Percentiles rank a stretch among this genome's conserved stretches.
Evolutionary conservation across 64 coral and sea anemone genomes (phyloP).

Genomic region (Stichodactyla helianthus): DNA sequence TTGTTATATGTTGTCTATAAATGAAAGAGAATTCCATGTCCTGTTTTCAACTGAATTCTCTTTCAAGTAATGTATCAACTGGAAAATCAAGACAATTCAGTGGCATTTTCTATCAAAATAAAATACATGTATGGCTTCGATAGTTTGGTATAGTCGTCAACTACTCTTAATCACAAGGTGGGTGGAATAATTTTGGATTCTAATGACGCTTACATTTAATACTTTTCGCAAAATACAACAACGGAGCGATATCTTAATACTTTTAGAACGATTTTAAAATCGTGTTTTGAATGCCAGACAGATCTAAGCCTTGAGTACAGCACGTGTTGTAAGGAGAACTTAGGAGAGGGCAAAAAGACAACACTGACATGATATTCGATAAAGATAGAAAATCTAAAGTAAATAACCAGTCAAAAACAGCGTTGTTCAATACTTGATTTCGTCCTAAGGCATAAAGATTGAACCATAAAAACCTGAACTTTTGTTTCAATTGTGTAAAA

Average conservation of each 20-base stretch:
- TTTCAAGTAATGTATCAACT: no score
- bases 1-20: no score
- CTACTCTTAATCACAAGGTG: no score
- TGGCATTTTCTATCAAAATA: no score
- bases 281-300: background rate
- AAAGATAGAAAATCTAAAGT: background rate
- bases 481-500: background rate
- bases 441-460: background rate
- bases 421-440: background rate
- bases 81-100: no score
- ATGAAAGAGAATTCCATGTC: no score
- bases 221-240: background rate
- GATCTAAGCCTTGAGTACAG: slow-evolving; percentile 20
- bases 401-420: background rate
- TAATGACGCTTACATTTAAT: background rate
- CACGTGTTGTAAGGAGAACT: background rate
- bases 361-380: background rate
- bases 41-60: no score
- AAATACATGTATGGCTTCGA: no score
- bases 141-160: no score
- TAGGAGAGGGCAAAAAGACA: background rate
- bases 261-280: background rate
- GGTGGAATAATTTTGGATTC: no score
- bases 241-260: background rate
- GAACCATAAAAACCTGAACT: background rate